A percentile compares a stretch with the other conserved stretches of the same genome.
Conservation (phyloP, 2,113 vertebrate genomes). For the Megaptera novaeangliae region DNA sequence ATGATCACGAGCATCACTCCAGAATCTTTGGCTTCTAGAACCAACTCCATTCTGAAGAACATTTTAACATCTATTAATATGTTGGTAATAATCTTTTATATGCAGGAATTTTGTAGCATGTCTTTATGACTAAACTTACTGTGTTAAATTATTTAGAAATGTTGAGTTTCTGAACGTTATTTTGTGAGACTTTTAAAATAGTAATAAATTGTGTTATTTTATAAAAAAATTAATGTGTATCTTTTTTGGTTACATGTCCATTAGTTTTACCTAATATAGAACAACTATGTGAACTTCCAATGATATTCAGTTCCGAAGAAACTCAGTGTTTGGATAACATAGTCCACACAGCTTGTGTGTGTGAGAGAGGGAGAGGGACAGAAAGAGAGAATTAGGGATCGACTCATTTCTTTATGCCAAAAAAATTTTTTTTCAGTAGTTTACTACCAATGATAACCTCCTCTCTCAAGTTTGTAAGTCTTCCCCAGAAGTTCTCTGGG, state of each 20-base stretch:
- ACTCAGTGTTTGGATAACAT: background rate
- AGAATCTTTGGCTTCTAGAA: slow-evolving; percentile 66
- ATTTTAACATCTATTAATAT: slow-evolving; percentile 76
- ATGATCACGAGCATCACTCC: slow-evolving; percentile 29
- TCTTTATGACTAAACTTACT: slow-evolving; percentile 77
- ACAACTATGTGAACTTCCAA: background rate
- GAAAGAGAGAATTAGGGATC: background rate
- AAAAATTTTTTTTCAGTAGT: background rate
- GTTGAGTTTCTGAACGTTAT: slow-evolving; percentile 77
- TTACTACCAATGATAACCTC: background rate
- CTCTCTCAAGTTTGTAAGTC: background rate
- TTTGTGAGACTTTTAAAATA: slow-evolving; percentile 81
- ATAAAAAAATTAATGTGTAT: slow-evolving; percentile 54
- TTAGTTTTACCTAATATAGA: slow-evolving; percentile 22
- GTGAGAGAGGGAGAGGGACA: background rate
- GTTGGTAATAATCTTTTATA: slow-evolving; percentile 77
- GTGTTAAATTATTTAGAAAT: slow-evolving; percentile 82
- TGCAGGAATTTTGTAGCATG: slow-evolving; percentile 81
- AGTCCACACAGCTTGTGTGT: background rate
- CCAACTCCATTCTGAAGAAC: slow-evolving; percentile 73
- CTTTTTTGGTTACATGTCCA: slow-evolving; percentile 6
- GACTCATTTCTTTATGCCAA: background rate
- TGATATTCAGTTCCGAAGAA: background rate
- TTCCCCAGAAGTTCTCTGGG: background rate
- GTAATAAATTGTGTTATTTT: slow-evolving; percentile 83